Evolutionary conservation across 2,113 vertebrate species (phyloP).

Genomic region (Protobothrops mucrosquamatus): DNA sequence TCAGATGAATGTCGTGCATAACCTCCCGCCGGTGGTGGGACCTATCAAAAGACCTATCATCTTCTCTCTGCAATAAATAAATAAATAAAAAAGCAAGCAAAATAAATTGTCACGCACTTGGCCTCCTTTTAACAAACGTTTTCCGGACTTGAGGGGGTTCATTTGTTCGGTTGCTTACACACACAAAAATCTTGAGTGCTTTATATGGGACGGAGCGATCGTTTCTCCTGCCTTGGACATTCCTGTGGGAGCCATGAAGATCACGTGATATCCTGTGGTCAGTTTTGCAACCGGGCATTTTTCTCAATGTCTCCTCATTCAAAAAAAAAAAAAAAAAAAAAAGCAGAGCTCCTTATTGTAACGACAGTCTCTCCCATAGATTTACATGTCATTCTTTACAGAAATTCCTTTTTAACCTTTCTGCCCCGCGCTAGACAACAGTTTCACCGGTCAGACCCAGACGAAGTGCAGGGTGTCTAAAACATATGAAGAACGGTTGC

Average conservation of each 20-base stretch:
- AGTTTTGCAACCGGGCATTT: not conserved
- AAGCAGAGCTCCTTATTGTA: not conserved
- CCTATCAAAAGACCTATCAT: not conserved
- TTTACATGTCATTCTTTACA: not conserved
- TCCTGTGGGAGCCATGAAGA: not conserved
- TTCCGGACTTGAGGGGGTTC: not conserved
- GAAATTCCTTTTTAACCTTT: not conserved
- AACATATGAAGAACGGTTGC: too few species aligned
- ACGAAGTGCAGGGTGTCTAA: not conserved
- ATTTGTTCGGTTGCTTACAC: not conserved
- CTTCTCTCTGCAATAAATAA: not conserved
- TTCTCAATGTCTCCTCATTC: not conserved
- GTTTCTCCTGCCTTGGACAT: not conserved
- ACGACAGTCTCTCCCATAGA: not conserved
- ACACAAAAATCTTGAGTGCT: not conserved
- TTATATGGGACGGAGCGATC: not conserved
- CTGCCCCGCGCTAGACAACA: not conserved
- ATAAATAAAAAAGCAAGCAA: too few species aligned
- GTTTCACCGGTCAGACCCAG: not conserved
- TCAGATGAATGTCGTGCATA: not conserved
- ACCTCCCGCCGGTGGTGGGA: not conserved
- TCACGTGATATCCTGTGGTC: not conserved
- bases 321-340: not conserved
- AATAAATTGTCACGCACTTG: not conserved
- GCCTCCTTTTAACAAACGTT: not conserved